A percentile compares a stretch with the other conserved stretches of the same genome.
Conservation (phyloP, 2,888 invertebrate genomes). For the Hemaris fuciformis region DNA sequence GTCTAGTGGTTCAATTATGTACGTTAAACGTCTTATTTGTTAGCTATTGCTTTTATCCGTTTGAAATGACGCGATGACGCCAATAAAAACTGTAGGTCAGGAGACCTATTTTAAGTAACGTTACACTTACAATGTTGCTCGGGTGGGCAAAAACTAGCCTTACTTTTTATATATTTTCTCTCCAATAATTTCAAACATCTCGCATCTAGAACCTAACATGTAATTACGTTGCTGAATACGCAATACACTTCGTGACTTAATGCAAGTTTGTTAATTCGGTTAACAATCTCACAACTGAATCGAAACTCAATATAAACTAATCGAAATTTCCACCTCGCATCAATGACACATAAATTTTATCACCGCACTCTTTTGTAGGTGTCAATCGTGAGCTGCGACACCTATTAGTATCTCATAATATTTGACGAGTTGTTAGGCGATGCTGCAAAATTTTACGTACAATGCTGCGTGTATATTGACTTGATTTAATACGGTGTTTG, state of each 20-base stretch:
- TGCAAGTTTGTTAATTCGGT: neutral
- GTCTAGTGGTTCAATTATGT: neutral
- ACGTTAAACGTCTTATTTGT: neutral
- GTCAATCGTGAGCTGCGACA: conserved; percentile 44
- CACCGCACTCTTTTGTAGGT: conserved; percentile 51
- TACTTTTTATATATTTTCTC: neutral
- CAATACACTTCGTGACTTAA: neutral
- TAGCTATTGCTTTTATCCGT: neutral
- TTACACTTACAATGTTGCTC: neutral
- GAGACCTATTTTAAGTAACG: neutral
- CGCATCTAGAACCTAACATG: neutral
- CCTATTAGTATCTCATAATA: conserved; percentile 26
- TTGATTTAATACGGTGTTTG: conserved; percentile 8
- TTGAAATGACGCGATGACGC: too few relatives aligned
- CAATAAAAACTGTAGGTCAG: neutral
- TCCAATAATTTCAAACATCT: neutral
- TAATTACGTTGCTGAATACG: conserved; percentile 1
- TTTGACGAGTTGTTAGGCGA: neutral
- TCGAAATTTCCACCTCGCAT: conserved; percentile 39
- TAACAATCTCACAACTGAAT: conserved; percentile 19
- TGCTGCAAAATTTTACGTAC: conserved; percentile 19
- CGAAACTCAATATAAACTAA: conserved; percentile 47
- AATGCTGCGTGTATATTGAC: conserved; percentile 24
- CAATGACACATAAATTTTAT: conserved; percentile 45
- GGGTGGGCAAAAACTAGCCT: neutral